Evolutionary conservation across 30 jellyfish, hydroid and myxozoan genomes (phyloP), one percentile per base, ranked within the genome.

Genomic region (Hydractinia symbiolongicarpus): DNA sequence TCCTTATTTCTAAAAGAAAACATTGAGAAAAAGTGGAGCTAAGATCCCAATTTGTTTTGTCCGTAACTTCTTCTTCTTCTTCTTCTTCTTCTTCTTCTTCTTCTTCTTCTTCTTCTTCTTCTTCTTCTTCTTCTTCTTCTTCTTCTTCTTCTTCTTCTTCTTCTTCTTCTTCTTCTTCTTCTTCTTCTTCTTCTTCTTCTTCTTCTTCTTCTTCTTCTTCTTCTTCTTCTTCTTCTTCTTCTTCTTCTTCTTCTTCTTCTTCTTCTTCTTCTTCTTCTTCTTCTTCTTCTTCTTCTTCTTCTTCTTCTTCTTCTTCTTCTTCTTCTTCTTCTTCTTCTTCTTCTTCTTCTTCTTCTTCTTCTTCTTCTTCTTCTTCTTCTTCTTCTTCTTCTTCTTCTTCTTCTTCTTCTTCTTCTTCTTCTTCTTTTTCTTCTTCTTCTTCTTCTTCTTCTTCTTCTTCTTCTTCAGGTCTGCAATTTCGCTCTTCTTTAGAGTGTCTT

Each of bases 51-150:
- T n/a, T n/a, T n/a, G n/a, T n/a, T n/a, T 58, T 58, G 68, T 58
- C 68, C n/a, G 68, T 58, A 10, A n/a, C 14, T n/a, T 58, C 68
- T n/a, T 58, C n/a, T n/a, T 58, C n/a, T 58, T n/a, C 68, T 10
- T 58, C n/a, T n/a, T n/a, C n/a, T n/a, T 58, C 68, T 58, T 58
- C n/a, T n/a, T 58, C 68, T 58, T 58, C n/a, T 58, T n/a, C n/a
- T n/a, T 58, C 68, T n/a, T 58, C n/a, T 58, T n/a, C 68, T 11
- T 58, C 68, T 10, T 58, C 68, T 58, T n/a, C n/a, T n/a, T n/a
- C 11, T 58, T 58, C 68, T n/a, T 58, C 68, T n/a, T n/a, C 68
- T 11, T 58, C 68, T 11, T 58, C 68, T 58, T n/a, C n/a, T n/a
- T n/a, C 68, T 58, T n/a, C n/a, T 58, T n/a, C 11, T 58, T 11